Conservation (phyloP, 2,888 invertebrate species). For the Crematogaster levior region DNA sequence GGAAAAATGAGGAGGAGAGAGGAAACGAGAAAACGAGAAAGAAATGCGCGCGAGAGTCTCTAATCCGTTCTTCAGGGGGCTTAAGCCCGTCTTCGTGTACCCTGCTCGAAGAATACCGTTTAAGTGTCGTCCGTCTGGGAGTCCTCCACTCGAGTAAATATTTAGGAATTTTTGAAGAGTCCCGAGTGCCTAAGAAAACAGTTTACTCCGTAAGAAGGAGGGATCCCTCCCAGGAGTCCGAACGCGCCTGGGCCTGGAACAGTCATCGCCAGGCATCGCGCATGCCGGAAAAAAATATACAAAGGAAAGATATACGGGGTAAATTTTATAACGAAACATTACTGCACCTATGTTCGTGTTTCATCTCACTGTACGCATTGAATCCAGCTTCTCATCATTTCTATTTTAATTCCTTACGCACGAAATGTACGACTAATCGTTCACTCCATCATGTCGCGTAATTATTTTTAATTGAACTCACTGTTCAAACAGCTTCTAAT, state of each 20-base stretch:
- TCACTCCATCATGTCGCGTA: constrained; percentile 18
- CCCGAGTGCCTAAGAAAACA: constrained; percentile 84
- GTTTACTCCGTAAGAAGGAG: constrained; percentile 76
- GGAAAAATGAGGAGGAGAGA: constrained; percentile 38
- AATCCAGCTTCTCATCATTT: constrained; percentile 29
- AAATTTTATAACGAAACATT: constrained; percentile 58
- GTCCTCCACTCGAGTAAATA: constrained; percentile 82
- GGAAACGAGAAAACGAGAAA: constrained; percentile 51
- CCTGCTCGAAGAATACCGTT: constrained; percentile 76
- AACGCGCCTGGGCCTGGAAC: constrained; percentile 54
- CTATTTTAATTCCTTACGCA: constrained; percentile 46
- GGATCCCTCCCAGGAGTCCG: constrained; percentile 57
- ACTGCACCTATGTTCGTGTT: constrained; percentile 59
- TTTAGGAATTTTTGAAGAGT: constrained; percentile 84
- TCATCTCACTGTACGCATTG: constrained; percentile 23
- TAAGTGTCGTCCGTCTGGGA: constrained; percentile 77
- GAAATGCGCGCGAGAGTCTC: constrained; percentile 74
- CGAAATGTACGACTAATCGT: constrained; percentile 19
- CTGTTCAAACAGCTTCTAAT: constrained; percentile 20
- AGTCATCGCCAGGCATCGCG: constrained; percentile 61
- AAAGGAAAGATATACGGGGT: constrained; percentile 17
- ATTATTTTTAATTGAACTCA: constrained; percentile 52
- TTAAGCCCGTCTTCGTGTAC: constrained; percentile 75
- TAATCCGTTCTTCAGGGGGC: constrained; percentile 79
- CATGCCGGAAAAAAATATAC: constrained; percentile 46